Evolutionary conservation across 2,113 vertebrate species (phyloP).

Genomic region (Dipodomys merriami): DNA sequence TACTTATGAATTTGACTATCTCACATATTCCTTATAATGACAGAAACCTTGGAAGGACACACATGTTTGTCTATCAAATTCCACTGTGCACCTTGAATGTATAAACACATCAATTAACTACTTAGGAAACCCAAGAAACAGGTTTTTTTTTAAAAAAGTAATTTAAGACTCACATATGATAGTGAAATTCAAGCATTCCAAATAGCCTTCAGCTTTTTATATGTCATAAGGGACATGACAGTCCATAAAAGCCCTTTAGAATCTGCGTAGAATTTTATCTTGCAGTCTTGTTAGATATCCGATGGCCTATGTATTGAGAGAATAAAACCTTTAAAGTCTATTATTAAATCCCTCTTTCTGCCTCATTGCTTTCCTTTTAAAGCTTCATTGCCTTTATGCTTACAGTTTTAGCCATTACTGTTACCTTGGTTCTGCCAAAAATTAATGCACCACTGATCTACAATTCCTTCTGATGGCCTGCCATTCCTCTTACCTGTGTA

Average conservation of each 20-base stretch:
- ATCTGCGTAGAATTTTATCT: slow-evolving; percentile 31
- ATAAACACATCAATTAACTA: not conserved
- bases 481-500: not conserved
- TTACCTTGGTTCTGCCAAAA: slow-evolving; percentile 61
- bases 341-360: slow-evolving; percentile 59
- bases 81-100: not conserved
- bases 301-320: not conserved
- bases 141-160: not conserved
- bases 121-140: not conserved
- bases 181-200: not conserved
- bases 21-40: not conserved
- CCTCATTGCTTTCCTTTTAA: slow-evolving; percentile 65
- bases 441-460: slow-evolving; percentile 43
- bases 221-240: not conserved
- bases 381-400: slow-evolving; percentile 65
- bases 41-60: not conserved
- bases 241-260: not conserved
- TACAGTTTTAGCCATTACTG: slow-evolving; percentile 53
- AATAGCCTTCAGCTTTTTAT: not conserved
- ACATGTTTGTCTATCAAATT: not conserved
- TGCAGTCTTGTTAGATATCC: not conserved
- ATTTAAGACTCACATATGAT: not conserved
- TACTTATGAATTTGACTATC: not conserved
- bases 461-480: not conserved
- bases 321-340: not conserved